Evolutionary conservation across 92 coral and sea anemone species (phyloP).

Genomic region (Meandrina meandrites): DNA sequence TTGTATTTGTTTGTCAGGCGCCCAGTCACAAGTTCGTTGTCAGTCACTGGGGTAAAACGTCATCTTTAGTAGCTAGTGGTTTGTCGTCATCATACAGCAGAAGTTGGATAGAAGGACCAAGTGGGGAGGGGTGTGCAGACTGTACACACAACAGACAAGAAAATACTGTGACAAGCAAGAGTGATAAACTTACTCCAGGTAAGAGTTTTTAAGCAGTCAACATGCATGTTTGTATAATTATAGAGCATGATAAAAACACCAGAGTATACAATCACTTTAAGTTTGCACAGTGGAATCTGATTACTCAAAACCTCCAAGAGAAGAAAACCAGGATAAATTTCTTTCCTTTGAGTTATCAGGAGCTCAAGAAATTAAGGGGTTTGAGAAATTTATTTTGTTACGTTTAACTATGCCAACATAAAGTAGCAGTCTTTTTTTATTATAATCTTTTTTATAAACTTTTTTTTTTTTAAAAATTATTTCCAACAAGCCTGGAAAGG

Average conservation of each 20-base stretch:
- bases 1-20: constrained; percentile 13
- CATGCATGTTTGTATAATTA: background rate
- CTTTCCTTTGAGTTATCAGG: too few relatives aligned
- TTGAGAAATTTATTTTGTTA: too few relatives aligned
- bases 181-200: constrained; percentile 15
- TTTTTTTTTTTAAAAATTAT: too few relatives aligned
- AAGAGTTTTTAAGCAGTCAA: background rate
- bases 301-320: too few relatives aligned
- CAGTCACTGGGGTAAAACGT: constrained; percentile 48
- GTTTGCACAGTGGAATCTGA: too few relatives aligned
- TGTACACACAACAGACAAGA: constrained; percentile 17
- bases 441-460: too few relatives aligned
- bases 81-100: background rate
- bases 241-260: background rate
- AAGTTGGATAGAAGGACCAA: background rate
- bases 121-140: background rate
- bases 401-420: too few relatives aligned
- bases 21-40: constrained; percentile 43
- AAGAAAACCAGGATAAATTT: too few relatives aligned
- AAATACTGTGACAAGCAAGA: background rate
- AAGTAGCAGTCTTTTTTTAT: background rate
- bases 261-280: background rate
- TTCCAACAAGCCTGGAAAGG: background rate
- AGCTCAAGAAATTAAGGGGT: too few relatives aligned
- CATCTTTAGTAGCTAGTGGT: constrained; percentile 24